phyloP scores from a whole-genome alignment of 2,113 vertebrate genomes.

The Campylomormyrus tamandua region DNA sequence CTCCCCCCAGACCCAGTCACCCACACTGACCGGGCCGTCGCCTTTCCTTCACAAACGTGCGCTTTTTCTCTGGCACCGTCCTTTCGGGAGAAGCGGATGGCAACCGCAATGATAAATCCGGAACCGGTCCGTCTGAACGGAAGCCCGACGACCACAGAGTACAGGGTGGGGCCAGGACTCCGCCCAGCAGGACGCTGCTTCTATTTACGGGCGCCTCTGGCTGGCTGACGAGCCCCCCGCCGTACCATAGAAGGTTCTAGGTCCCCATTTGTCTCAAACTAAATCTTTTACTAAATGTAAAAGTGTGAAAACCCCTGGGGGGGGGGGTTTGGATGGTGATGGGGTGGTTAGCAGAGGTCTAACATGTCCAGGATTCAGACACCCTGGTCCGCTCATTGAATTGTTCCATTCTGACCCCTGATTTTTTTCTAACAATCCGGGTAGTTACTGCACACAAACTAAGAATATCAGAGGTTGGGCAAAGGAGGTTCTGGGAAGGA shows the following conservation, averaged over 20 bases:
- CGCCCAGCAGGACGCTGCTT: background rate
- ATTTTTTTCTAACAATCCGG: background rate
- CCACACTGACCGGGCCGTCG: background rate
- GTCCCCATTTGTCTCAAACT: background rate
- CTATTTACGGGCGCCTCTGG: background rate
- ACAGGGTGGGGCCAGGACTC: constrained; percentile 10
- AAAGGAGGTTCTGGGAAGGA: background rate
- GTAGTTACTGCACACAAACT: background rate
- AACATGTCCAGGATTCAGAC: background rate
- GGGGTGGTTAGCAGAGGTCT: background rate
- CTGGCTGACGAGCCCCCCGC: background rate
- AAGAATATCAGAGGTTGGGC: background rate
- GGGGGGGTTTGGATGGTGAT: background rate
- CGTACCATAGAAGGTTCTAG: background rate
- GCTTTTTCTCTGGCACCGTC: background rate
- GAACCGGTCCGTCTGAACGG: background rate
- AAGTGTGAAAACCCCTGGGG: background rate
- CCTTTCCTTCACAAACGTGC: background rate
- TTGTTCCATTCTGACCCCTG: background rate
- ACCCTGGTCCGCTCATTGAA: background rate
- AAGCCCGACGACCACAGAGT: constrained; percentile 16
- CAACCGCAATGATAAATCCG: background rate
- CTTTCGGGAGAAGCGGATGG: constrained; percentile 6
- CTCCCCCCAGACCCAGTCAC: background rate
- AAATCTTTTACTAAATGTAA: background rate